Percentiles rank a stretch among this genome's conserved stretches.
Evolutionary conservation across 2,888 invertebrate species (phyloP).

Genomic region (Acrobeloides nanus): DNA sequence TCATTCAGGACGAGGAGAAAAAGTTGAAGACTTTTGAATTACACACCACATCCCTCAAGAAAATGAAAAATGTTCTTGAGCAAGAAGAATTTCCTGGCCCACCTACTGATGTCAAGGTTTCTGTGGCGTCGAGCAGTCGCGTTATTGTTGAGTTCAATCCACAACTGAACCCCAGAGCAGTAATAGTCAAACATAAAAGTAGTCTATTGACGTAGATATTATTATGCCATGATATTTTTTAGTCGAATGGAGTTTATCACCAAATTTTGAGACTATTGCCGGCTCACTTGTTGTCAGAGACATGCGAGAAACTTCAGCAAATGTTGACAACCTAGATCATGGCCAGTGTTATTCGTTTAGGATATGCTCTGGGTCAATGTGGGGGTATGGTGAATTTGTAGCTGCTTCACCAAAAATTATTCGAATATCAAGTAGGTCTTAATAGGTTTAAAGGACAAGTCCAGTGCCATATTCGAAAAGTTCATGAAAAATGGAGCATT

Average conservation of each 20-base stretch:
- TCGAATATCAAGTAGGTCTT: constrained; percentile 14
- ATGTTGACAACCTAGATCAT: constrained; percentile 14
- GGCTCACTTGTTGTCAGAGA: constrained; percentile 72
- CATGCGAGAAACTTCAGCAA: constrained; percentile 56
- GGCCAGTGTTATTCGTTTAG: constrained; percentile 78
- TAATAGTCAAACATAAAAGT: constrained; percentile 37
- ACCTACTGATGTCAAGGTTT: constrained; percentile 17
- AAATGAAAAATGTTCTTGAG: constrained; percentile 58
- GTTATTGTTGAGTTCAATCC: constrained; percentile 24
- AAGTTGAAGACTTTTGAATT: constrained; percentile 74
- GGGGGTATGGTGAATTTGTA: constrained; percentile 68
- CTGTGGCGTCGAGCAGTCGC: constrained; percentile 8
- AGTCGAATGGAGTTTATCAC: constrained; percentile 88
- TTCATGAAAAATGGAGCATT: too few species aligned
- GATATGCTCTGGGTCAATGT: constrained; percentile 82
- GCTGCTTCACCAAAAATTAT: constrained; percentile 4
- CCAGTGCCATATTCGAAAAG: too few species aligned
- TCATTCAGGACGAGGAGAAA: constrained; percentile 57
- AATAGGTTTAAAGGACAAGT: too few species aligned
- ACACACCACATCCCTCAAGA: constrained; percentile 70
- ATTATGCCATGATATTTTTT: constrained; percentile 24
- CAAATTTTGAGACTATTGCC: constrained; percentile 73
- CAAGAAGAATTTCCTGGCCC: constrained; percentile 10
- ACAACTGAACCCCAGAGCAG: constrained; percentile 8
- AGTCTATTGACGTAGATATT: neutral